phyloP scores from a whole-genome alignment of 2,113 vertebrate genomes.

The Pagrus major region DNA sequence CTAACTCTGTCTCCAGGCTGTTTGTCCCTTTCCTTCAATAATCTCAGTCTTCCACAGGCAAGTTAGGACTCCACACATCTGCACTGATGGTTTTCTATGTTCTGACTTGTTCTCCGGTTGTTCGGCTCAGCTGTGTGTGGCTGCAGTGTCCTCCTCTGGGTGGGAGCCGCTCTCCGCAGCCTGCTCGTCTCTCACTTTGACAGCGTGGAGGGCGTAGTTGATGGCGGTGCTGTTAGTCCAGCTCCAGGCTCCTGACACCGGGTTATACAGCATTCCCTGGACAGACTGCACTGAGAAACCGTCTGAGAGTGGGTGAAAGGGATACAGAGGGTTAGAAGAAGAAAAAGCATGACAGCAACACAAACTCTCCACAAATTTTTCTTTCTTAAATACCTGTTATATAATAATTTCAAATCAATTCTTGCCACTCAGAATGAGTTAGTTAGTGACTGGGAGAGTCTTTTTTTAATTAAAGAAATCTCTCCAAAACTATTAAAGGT shows the following conservation, averaged over 20 bases:
- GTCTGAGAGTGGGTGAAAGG: constrained; percentile 76
- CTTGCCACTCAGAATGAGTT: too few relatives aligned
- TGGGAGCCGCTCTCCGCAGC: constrained; percentile 34
- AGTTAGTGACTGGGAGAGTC: too few relatives aligned
- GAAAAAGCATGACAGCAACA: background rate
- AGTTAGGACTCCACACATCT: background rate
- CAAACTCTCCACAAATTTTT: background rate
- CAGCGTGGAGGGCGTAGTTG: constrained; percentile 93
- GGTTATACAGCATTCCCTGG: constrained; percentile 94
- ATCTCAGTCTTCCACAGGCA: background rate
- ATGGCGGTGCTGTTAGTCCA: constrained; percentile 89
- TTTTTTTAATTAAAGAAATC: too few relatives aligned
- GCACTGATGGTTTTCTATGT: background rate
- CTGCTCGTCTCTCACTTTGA: constrained; percentile 77
- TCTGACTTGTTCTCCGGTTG: background rate
- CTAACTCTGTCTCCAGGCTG: constrained; percentile 1
- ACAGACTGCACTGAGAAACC: constrained; percentile 89
- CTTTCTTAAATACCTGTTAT: background rate
- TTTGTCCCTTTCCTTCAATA: constrained; percentile 16
- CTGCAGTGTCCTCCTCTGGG: background rate
- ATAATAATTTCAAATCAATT: background rate
- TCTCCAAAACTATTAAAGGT: too few relatives aligned
- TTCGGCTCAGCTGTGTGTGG: constrained; percentile 56
- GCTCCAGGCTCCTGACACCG: constrained; percentile 88
- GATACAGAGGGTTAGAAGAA: background rate